These are phyloP conservation scores for Microcebus murinus DNA, from an alignment of 2,113 vertebrate species.

Conservation along the genomic window DNA sequence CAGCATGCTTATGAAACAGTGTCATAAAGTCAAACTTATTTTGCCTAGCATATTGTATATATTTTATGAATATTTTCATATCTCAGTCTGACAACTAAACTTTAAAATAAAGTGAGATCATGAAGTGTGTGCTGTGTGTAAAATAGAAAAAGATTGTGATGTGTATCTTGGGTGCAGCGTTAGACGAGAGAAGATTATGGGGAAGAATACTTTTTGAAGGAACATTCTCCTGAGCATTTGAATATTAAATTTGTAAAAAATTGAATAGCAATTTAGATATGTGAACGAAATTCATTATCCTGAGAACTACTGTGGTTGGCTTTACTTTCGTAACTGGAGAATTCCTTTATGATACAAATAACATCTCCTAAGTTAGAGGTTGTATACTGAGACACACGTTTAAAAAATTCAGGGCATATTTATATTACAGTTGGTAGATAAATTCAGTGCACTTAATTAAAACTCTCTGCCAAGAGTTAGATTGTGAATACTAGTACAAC, in stretches of 20 bases:
- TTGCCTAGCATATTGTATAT: not conserved
- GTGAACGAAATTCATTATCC: not conserved
- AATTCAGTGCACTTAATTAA: conserved; percentile 14
- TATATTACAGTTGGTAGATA: conserved; percentile 18
- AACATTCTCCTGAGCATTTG: not conserved
- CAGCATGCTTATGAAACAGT: not conserved
- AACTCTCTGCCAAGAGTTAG: conserved; percentile 6
- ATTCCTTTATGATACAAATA: conserved; percentile 49
- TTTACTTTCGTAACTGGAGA: conserved; percentile 3
- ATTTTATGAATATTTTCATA: conserved; percentile 49
- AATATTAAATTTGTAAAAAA: not conserved
- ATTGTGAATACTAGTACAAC: not conserved
- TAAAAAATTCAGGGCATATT: not conserved
- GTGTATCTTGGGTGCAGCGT: not conserved
- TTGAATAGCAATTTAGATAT: not conserved
- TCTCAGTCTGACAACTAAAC: conserved; percentile 11
- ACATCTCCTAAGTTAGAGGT: not conserved
- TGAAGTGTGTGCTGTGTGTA: not conserved
- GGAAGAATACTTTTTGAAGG: conserved; percentile 31
- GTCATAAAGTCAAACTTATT: conserved; percentile 48
- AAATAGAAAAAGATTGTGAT: not conserved
- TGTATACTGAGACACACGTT: not conserved
- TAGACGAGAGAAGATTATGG: not conserved
- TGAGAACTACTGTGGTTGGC: not conserved
- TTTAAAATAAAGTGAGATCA: conserved; percentile 16